Evolutionary conservation across 2,797 vertebrate genomes (phyloP), one percentile per base, ranked within the genome.

Genomic region (Leptodactylus fallax): DNA sequence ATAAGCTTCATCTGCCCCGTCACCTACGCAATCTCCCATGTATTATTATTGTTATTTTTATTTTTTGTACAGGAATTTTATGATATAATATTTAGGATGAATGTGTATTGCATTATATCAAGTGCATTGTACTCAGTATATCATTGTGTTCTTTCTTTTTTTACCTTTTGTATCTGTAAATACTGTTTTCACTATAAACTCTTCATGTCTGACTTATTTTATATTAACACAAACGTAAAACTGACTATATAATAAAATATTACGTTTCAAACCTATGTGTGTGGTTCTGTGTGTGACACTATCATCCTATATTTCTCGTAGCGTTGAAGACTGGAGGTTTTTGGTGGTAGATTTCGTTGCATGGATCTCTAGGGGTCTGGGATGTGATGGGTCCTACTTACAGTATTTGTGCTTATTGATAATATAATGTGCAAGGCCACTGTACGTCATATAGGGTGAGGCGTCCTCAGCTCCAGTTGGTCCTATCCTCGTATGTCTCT

Each of bases 211-310:
- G 83, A 85, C 58, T 72, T 85, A 56, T 88, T 89, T 89, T 82
- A 81, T 85, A 85, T 85, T 89, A 89, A 85, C 87, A 89, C 83
- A 69, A 65, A 17, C 78, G 72, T 89, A 77, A n/a, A 69, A 58
- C 7, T 72, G 21, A 67, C 67, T 17, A 79, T 69, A 86, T 67
- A 78, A 76, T 84, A 72, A 72, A 72, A 74, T 23, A 58, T 76
- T 84, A 58, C 17, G 3, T 56, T 74, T 84, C 16, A 60, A 60
- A 47, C n/a, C 11, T 60, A 5, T 10, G 4, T 0, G 16, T 60
- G 6, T 60, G 23, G 55, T 45, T 79, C 56, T 61, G 0, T 79
- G 25, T 79, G 56, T 12, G 71, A 51, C 36, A 36, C 1, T 36
- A 36, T 4, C 36, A 4, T 36, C 36, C 36, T 36, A 36, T 36